Evolutionary conservation across 2,888 invertebrate genomes (phyloP).

Genomic region (Nesidiocoris tenuis): DNA sequence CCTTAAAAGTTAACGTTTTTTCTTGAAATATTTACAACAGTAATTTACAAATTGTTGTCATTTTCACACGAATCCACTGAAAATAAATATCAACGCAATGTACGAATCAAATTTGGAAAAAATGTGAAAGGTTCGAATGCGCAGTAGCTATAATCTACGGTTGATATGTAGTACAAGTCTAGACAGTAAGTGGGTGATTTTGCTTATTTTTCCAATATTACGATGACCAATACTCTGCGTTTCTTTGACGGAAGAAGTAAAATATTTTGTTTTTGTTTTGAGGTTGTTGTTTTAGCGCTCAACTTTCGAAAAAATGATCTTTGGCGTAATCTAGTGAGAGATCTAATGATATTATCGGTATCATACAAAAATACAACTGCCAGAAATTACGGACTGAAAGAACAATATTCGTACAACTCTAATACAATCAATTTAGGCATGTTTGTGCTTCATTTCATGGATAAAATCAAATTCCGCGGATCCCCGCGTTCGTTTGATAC

Average conservation of each 20-base stretch:
- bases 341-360: slow-evolving; percentile 43
- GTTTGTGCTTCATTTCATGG: slow-evolving; percentile 38
- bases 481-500: not conserved
- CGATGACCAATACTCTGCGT: slow-evolving; percentile 20
- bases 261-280: slow-evolving; percentile 16
- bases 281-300: slow-evolving; percentile 20
- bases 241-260: slow-evolving; percentile 16
- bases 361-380: slow-evolving; percentile 47
- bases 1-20: slow-evolving; percentile 38
- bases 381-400: slow-evolving; percentile 30
- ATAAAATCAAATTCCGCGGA: not conserved
- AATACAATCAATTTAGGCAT: slow-evolving; percentile 6
- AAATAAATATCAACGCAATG: slow-evolving; percentile 49
- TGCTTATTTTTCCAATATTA: too few relatives aligned
- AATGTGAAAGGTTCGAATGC: slow-evolving; percentile 12
- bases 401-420: slow-evolving; percentile 32
- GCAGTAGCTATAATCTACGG: slow-evolving; percentile 33
- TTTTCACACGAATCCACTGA: slow-evolving; percentile 42
- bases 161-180: slow-evolving; percentile 47
- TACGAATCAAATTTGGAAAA: slow-evolving; percentile 34
- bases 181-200: slow-evolving; percentile 40
- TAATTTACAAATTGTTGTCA: slow-evolving; percentile 42
- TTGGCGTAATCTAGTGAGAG: slow-evolving; percentile 48
- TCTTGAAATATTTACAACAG: slow-evolving; percentile 35
- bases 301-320: slow-evolving; percentile 41